Evolutionary conservation across 2,888 invertebrate genomes (phyloP), one percentile per base, ranked within the genome.

Genomic region (Melanostoma scalare): DNA sequence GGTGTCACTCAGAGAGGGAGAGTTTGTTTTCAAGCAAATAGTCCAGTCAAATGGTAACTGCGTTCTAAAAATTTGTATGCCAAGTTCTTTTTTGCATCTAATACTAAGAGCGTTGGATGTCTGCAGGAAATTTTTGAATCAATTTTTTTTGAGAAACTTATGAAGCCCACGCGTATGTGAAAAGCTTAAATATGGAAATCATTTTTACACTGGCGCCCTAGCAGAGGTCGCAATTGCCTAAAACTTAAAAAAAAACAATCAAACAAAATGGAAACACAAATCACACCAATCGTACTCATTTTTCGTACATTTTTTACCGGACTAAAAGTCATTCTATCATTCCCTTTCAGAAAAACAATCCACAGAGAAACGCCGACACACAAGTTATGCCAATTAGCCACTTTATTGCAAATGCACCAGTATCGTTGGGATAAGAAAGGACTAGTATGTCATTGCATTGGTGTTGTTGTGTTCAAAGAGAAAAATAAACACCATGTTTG

Each of bases 301-400:
- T 10, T 6, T 60, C 3, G 33, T 20, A 20, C 20, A 20, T 1
- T 20, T 20, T 20, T 20, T 20, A 20, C 20, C 20, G 20, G 20
- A 20, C 20, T 20, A 20, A 20, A 20, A 20, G 20, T 20, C 20
- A 20, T 20, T 20, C 20, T 20, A 20, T 20, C 20, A 20, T 20
- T 20, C 20, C 20, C 20, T 20, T 20, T 20, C 20, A 20, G 20
- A 20, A 20, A 20, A 20, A 20, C 20, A 20, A 20, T 20, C 4
- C 10, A 40, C 36, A 48, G 33, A 58, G 33, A 8, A 48, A 58
- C 9, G 33, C 48, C 69, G 56, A 40, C 69, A 40, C 20, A 30
- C 9, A 35, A 55, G 31, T 44, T 65, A 9, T 55, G 44, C 67
- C 67, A 68, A 68, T 68, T 68, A 68, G 67, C 67, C 46, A 44